Evolutionary conservation across 2,888 invertebrate species (phyloP).

Genomic region (Parapristionchus giblindavisi): DNA sequence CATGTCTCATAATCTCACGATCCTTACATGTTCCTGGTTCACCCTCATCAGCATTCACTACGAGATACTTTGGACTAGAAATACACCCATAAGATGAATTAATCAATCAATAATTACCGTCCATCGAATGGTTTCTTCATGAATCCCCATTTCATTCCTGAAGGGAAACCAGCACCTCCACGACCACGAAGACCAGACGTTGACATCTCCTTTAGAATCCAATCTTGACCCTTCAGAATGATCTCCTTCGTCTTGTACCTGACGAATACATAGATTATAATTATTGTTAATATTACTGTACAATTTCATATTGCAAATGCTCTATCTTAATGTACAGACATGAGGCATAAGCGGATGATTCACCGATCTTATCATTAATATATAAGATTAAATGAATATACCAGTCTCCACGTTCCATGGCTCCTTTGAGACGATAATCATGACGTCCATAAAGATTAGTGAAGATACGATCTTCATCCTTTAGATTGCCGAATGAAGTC

Average conservation of each 20-base stretch:
- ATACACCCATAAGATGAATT: background rate
- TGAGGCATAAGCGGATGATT: background rate
- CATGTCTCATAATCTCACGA: slow-evolving; percentile 97
- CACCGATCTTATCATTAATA: background rate
- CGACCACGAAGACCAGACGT: slow-evolving; percentile 93
- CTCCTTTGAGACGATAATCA: slow-evolving; percentile 89
- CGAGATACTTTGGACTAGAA: slow-evolving; percentile 90
- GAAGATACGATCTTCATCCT: slow-evolving; percentile 93
- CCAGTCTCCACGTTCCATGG: slow-evolving; percentile 76
- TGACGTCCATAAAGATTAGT: slow-evolving; percentile 97
- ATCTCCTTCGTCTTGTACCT: slow-evolving; percentile 99
- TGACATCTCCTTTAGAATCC: slow-evolving; percentile 97
- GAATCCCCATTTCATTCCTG: slow-evolving; percentile 99
- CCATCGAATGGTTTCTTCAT: slow-evolving; percentile 89
- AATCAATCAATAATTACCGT: slow-evolving; percentile 46
- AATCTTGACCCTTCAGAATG: slow-evolving; percentile 88
- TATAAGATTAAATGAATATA: background rate
- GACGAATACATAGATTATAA: slow-evolving; percentile 43
- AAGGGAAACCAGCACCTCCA: slow-evolving; percentile 99
- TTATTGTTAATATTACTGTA: background rate
- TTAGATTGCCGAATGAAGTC: slow-evolving; percentile 83
- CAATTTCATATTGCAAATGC: background rate
- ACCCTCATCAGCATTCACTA: slow-evolving; percentile 98
- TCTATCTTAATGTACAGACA: background rate
- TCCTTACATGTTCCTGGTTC: slow-evolving; percentile 99